Evolutionary conservation across 2,113 vertebrate genomes (phyloP).

Genomic region (Callipepla californica): DNA sequence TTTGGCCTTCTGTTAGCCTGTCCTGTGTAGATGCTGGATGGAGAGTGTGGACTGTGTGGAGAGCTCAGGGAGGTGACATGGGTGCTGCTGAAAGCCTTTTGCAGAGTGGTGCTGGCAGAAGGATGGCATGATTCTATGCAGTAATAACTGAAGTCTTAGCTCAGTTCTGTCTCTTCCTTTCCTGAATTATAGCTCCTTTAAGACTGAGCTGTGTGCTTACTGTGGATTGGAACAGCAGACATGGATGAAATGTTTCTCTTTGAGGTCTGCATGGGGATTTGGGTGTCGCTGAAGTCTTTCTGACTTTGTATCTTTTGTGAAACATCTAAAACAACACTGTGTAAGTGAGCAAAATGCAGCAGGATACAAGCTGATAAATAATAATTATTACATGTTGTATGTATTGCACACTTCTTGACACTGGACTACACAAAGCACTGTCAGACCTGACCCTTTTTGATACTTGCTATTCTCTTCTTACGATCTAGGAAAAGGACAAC

Average conservation of each 20-base stretch:
- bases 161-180: not conserved
- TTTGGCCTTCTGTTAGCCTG: not conserved
- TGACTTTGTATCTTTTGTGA: not conserved
- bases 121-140: too few species aligned
- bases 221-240: not conserved
- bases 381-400: not conserved
- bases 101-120: not conserved
- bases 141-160: not conserved
- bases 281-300: not conserved
- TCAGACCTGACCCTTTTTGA: not conserved
- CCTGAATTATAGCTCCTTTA: not conserved
- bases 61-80: not conserved
- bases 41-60: not conserved
- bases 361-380: not conserved
- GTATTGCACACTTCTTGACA: not conserved
- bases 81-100: not conserved
- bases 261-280: not conserved
- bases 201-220: not conserved
- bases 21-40: accelerated
- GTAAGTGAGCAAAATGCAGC: not conserved
- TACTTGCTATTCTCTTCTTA: not conserved
- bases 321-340: not conserved
- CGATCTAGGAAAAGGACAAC: not conserved
- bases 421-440: not conserved
- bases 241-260: not conserved